Conservation (phyloP, 2,888 invertebrate species). For the Dastarcus helophoroides region DNA sequence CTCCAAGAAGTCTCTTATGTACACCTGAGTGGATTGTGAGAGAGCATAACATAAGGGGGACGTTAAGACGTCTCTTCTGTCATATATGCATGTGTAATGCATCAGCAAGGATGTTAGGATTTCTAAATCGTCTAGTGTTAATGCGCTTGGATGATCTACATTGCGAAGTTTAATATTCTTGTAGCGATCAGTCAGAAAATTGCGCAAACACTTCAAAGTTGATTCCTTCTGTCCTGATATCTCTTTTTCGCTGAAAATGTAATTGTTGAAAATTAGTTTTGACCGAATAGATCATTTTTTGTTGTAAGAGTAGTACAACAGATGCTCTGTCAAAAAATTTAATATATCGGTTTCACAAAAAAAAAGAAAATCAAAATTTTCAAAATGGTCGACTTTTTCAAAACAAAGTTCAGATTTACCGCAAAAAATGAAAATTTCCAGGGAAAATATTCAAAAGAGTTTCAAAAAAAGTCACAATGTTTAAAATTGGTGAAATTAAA, state of each 20-base stretch:
- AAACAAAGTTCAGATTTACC: too few relatives aligned
- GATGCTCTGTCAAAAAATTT: too few relatives aligned
- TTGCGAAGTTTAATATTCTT: background rate
- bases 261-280: background rate
- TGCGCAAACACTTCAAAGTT: background rate
- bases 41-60: slow-evolving; percentile 29
- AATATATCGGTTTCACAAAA: too few relatives aligned
- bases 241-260: background rate
- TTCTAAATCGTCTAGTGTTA: slow-evolving; percentile 19
- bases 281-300: background rate
- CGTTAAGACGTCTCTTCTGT: slow-evolving; percentile 30
- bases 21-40: slow-evolving; percentile 23
- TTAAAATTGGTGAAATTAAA: too few relatives aligned
- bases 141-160: slow-evolving; percentile 13
- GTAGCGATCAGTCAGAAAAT: background rate
- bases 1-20: slow-evolving; percentile 29
- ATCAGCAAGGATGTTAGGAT: slow-evolving; percentile 29
- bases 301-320: too few relatives aligned
- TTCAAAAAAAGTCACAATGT: too few relatives aligned
- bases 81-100: slow-evolving; percentile 32
- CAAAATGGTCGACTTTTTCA: too few relatives aligned
- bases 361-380: too few relatives aligned
- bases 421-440: too few relatives aligned
- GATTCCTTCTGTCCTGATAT: too few relatives aligned
- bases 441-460: too few relatives aligned